Percentiles rank a stretch among this genome's conserved stretches.
Conservation (phyloP, 30 jellyfish, hydroid and myxozoan genomes). For the Cassiopea andromeda region DNA sequence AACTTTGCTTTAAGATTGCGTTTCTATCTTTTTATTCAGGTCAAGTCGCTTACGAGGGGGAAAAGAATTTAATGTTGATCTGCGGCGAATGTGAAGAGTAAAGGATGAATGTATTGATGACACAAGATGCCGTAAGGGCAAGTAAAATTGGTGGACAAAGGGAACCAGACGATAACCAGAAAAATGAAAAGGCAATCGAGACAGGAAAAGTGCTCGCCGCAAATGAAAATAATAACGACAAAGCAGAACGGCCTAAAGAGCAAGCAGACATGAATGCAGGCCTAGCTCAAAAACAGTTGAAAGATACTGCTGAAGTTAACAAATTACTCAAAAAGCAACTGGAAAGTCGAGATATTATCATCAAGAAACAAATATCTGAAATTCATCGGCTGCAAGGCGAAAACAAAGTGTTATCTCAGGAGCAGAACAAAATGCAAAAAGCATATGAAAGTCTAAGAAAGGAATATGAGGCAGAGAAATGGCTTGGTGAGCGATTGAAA, state of each 20-base stretch:
- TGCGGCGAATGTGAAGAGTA: not conserved
- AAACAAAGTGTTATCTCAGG: constrained; percentile 12
- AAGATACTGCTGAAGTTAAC: constrained; percentile 28
- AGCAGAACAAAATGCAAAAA: not conserved
- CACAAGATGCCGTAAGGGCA: constrained; percentile 58
- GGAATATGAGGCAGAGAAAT: constrained; percentile 47
- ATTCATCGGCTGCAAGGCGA: constrained; percentile 57
- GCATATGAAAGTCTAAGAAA: constrained; percentile 3
- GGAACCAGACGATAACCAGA: not conserved
- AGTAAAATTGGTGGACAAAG: constrained; percentile 35
- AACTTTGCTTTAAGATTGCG: too few relatives aligned
- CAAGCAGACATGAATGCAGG: not conserved
- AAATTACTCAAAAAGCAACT: constrained; percentile 44
- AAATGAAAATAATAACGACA: constrained; percentile 32
- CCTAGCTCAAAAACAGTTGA: constrained; percentile 12
- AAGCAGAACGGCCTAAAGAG: constrained; percentile 47
- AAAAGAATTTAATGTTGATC: too few relatives aligned
- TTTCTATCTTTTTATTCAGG: too few relatives aligned
- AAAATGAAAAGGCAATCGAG: constrained; percentile 2
- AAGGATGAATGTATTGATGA: constrained; percentile 52
- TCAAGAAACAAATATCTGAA: constrained; percentile 59
- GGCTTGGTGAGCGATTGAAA: constrained; percentile 66
- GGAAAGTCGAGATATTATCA: constrained; percentile 43
- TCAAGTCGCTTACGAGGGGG: not conserved
- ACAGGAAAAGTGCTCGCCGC: not conserved